Evolutionary conservation across 2,888 invertebrate genomes (phyloP).

Genomic region (Eupithecia subumbrata): DNA sequence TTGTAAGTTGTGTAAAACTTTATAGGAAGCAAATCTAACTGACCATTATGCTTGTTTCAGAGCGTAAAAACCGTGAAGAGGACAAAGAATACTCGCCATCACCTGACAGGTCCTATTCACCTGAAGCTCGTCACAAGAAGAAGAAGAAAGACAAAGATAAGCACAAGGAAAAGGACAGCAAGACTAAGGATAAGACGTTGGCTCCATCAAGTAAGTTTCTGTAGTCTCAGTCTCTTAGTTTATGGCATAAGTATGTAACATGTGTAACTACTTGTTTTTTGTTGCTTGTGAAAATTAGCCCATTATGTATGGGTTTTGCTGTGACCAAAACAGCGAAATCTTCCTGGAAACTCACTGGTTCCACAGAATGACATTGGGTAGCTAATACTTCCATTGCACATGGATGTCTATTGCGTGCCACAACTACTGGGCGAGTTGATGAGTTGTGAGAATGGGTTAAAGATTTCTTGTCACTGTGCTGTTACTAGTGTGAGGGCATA

Average conservation of each 20-base stretch:
- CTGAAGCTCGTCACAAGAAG: constrained; percentile 69
- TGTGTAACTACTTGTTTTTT: too few species aligned
- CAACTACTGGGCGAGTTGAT: too few species aligned
- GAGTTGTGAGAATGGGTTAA: too few species aligned
- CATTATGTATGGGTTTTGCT: too few species aligned
- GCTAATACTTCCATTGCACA: too few species aligned
- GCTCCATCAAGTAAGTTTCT: constrained; percentile 76
- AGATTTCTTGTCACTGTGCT: too few species aligned
- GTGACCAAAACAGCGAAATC: too few species aligned
- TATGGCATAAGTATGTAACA: neutral
- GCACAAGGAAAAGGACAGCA: constrained; percentile 60
- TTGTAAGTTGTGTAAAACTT: neutral
- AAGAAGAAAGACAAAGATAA: constrained; percentile 71
- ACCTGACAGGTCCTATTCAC: constrained; percentile 64
- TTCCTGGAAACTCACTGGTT: too few species aligned
- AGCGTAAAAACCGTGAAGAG: constrained; percentile 62
- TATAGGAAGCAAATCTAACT: neutral
- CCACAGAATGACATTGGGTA: too few species aligned
- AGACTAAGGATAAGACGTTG: constrained; percentile 78
- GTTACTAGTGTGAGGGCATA: too few species aligned
- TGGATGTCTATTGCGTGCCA: too few species aligned
- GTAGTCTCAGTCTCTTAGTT: neutral
- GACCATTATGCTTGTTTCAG: constrained; percentile 44
- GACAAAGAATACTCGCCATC: constrained; percentile 66
- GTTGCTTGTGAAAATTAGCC: too few species aligned